Evolutionary conservation across 2,113 vertebrate genomes (phyloP).

Genomic region (Oreochromis niloticus): DNA sequence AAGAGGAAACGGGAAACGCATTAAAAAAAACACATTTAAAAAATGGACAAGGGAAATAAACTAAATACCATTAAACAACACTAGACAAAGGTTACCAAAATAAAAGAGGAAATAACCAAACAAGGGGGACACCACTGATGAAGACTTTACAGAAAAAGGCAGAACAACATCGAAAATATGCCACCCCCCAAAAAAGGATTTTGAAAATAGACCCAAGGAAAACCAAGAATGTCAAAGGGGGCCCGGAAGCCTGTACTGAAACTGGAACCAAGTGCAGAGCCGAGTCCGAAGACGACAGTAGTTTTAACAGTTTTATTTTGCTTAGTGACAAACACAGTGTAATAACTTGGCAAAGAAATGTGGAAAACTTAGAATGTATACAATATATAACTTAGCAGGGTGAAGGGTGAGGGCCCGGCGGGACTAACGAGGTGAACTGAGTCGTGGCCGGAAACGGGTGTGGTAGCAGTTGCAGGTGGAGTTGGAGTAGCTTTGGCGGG

Average conservation of each 20-base stretch:
- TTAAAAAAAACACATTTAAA: not conserved
- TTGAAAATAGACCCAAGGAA: too few species aligned
- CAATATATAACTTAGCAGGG: not conserved
- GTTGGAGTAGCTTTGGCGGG: not conserved
- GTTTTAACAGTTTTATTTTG: not conserved
- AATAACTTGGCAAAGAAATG: not conserved
- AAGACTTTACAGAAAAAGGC: not conserved
- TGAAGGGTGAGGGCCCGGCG: not conserved
- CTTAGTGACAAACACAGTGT: not conserved
- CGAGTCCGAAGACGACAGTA: not conserved
- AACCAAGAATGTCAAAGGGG: too few species aligned
- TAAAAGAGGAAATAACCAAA: not conserved
- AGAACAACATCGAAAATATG: not conserved
- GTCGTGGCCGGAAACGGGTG: not conserved
- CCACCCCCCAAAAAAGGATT: not conserved
- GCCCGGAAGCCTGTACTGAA: not conserved
- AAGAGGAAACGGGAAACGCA: not conserved
- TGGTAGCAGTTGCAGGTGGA: not conserved
- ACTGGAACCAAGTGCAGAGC: not conserved
- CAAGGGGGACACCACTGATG: not conserved
- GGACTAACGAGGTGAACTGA: not conserved
- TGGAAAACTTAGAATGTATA: not conserved
- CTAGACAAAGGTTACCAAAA: not conserved
- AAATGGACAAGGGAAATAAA: not conserved
- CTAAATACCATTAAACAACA: not conserved